phyloP scores from a whole-genome alignment of 2,888 invertebrate genomes.

The Zaprionus obscuricornis region DNA sequence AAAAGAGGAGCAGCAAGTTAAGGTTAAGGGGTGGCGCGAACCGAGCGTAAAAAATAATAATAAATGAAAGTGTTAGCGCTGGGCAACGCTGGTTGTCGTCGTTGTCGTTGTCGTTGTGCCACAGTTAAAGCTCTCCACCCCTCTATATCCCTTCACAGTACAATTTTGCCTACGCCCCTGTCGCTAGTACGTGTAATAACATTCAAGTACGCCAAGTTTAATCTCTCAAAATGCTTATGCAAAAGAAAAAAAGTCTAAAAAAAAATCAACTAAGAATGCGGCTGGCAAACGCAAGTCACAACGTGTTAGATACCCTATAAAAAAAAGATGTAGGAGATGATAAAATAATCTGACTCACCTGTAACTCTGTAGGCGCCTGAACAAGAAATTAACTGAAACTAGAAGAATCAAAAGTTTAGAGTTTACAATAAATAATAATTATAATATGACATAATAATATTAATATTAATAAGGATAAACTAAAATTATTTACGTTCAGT shows the following conservation, averaged over 20 bases:
- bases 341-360: no score
- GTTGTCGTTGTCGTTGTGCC: slow-evolving; percentile 21
- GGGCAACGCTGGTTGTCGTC: slow-evolving; percentile 49
- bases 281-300: neutral
- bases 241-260: slow-evolving; percentile 59
- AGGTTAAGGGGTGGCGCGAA: slow-evolving; percentile 40
- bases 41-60: slow-evolving; percentile 75
- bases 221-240: slow-evolving; percentile 77
- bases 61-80: slow-evolving; percentile 75
- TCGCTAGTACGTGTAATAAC: slow-evolving; percentile 70
- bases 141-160: neutral
- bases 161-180: slow-evolving; percentile 13
- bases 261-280: slow-evolving; percentile 21
- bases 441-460: no score
- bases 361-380: no score
- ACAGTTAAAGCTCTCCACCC: neutral
- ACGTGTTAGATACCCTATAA: slow-evolving; percentile 8
- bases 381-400: no score
- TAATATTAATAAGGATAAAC: no score
- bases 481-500: no score
- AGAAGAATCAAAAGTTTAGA: neutral
- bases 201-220: slow-evolving; percentile 77
- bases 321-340: no score
- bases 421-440: slow-evolving; percentile 27
- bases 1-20: no score